These are phyloP conservation scores for Notodonta ziczac DNA, from an alignment of 2,888 invertebrate genomes.

Conservation along the genomic window DNA sequence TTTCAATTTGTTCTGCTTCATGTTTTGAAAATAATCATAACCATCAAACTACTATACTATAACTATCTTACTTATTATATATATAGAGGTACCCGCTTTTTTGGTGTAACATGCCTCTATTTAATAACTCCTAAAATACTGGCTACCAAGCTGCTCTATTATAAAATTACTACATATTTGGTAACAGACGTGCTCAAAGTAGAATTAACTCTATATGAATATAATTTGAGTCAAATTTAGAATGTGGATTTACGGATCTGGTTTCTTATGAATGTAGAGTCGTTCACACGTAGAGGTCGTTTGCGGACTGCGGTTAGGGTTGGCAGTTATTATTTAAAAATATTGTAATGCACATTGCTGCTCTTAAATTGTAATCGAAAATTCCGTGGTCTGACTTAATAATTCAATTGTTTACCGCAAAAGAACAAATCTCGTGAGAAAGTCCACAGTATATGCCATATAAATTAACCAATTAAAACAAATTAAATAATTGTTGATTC, in stretches of 20 bases:
- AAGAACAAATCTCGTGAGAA: no score
- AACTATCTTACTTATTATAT: background rate
- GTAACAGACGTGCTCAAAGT: constrained; percentile 12
- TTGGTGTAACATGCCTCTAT: constrained; percentile 18
- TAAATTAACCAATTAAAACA: no score
- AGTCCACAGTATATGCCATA: no score
- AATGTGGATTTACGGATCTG: background rate
- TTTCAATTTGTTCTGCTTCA: no score
- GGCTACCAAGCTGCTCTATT: constrained; percentile 19
- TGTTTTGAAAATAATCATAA: no score
- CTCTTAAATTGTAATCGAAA: no score
- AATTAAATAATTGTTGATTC: no score
- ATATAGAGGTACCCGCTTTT: constrained; percentile 8
- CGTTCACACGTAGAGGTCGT: background rate
- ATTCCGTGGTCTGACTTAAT: no score
- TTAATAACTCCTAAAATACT: constrained; percentile 26
- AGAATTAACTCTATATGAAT: constrained; percentile 7
- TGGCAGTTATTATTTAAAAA: no score
- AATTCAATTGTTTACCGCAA: no score
- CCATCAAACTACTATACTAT: no score
- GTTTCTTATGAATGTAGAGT: constrained; percentile 4
- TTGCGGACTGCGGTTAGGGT: background rate
- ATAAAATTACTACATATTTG: constrained; percentile 24
- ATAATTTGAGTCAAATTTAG: background rate
- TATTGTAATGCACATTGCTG: no score